Percentiles rank a stretch among this genome's conserved stretches.
phyloP scores from a whole-genome alignment of 2,888 invertebrate species.

The Hydriomena furcata region DNA sequence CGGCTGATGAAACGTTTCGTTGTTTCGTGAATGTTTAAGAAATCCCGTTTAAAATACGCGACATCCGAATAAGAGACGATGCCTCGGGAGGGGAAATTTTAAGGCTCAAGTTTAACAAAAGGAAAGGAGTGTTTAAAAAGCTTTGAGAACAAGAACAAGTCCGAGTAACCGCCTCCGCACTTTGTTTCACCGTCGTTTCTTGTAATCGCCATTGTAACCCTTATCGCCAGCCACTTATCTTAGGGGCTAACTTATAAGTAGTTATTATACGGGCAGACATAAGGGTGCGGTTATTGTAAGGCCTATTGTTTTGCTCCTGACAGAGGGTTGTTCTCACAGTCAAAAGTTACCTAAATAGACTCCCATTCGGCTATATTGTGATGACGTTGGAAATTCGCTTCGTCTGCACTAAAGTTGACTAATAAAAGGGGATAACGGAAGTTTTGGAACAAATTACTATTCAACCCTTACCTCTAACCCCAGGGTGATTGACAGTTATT shows the following conservation, averaged over 20 bases:
- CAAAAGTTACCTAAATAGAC: conserved; percentile 30
- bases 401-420: conserved; percentile 27
- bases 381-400: conserved; percentile 21
- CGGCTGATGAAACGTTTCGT: conserved; percentile 54
- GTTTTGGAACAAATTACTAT: conserved; percentile 29
- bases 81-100: conserved; percentile 51
- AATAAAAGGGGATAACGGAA: conserved; percentile 25
- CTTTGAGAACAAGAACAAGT: conserved; percentile 56
- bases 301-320: conserved; percentile 53
- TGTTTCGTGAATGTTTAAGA: conserved; percentile 59
- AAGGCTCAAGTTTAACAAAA: conserved; percentile 56
- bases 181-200: conserved; percentile 58
- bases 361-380: conserved; percentile 31
- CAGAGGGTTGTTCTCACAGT: conserved; percentile 49
- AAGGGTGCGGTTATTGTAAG: conserved; percentile 49
- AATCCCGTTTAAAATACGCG: conserved; percentile 60
- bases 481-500: conserved; percentile 35
- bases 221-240: conserved; percentile 59
- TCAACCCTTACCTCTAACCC: conserved; percentile 22
- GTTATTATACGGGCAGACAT: conserved; percentile 55
- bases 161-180: conserved; percentile 44
- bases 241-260: conserved; percentile 54
- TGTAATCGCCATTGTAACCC: conserved; percentile 58
- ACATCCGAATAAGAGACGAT: conserved; percentile 56
- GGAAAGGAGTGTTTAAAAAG: conserved; percentile 52